Percentiles rank a stretch among this genome's conserved stretches.
Evolutionary conservation across 2,797 vertebrate species (phyloP).

Genomic region (Chaetodon trifasciatus): DNA sequence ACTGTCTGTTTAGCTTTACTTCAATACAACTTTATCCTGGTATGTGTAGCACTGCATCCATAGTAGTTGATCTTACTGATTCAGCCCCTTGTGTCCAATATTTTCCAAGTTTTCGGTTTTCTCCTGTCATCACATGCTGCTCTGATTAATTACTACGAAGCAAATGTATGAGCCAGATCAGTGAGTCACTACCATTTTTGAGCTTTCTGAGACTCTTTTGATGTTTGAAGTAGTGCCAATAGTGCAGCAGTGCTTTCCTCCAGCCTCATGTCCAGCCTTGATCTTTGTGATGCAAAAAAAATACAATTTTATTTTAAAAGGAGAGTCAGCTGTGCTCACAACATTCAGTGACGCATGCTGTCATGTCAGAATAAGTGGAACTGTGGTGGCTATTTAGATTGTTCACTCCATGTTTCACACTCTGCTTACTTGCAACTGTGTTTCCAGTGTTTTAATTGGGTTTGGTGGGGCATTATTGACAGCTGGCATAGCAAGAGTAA

Average conservation of each 20-base stretch:
- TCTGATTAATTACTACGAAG: not conserved
- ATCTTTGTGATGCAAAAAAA: slow-evolving; percentile 5
- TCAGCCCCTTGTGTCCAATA: not conserved
- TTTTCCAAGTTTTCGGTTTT: not conserved
- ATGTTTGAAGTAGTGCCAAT: not conserved
- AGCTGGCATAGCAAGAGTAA: not conserved
- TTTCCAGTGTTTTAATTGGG: not conserved
- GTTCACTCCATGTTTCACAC: not conserved
- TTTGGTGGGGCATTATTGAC: not conserved
- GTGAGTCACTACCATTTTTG: not conserved
- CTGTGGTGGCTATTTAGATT: not conserved
- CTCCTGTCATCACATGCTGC: not conserved
- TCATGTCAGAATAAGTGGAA: not conserved
- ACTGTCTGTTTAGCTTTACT: no score
- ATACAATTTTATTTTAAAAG: not conserved
- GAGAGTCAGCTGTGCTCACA: not conserved
- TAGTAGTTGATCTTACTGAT: not conserved
- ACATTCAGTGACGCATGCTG: not conserved
- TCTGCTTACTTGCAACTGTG: not conserved
- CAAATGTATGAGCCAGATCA: not conserved
- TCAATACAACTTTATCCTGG: not conserved
- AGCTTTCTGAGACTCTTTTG: not conserved
- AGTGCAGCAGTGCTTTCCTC: not conserved
- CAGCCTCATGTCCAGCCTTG: not conserved
- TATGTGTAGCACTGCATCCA: no score